phyloP scores from a whole-genome alignment of 2,888 invertebrate species.

The Nebria brevicollis region DNA sequence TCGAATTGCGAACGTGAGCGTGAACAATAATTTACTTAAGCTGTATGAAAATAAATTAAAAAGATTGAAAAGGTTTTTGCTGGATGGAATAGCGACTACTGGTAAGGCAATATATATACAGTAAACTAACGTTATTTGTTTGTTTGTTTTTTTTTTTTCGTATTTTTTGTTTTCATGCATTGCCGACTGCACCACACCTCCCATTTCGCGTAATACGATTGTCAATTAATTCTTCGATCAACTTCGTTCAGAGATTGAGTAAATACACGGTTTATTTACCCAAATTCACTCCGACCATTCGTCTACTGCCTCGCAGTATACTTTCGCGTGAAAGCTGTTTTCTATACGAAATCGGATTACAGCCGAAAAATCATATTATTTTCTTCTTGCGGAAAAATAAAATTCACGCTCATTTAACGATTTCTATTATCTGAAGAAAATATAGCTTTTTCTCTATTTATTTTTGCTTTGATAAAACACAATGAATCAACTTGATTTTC shows the following conservation, averaged over 20 bases:
- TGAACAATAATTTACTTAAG: not conserved
- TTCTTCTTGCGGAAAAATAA: not conserved
- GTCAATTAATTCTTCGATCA: constrained; percentile 1
- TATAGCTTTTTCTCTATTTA: not conserved
- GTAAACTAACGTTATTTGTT: not conserved
- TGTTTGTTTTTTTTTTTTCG: too few relatives aligned
- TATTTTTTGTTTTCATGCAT: not conserved
- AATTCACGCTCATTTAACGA: not conserved
- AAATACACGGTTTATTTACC: not conserved
- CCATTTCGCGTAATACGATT: not conserved
- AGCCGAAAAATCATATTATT: not conserved
- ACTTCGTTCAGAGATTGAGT: not conserved
- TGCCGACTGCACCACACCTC: not conserved
- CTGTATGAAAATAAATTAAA: not conserved
- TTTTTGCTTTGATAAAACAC: not conserved
- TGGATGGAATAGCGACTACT: not conserved
- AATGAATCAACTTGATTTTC: not conserved
- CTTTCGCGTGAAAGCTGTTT: not conserved
- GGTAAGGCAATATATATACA: not conserved
- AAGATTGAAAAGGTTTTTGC: not conserved
- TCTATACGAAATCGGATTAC: not conserved
- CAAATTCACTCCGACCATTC: not conserved
- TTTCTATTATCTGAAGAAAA: not conserved
- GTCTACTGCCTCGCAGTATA: not conserved
- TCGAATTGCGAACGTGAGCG: not conserved